phyloP scores from a whole-genome alignment of 2,797 vertebrate species.

The Macropus fuliginosus region DNA sequence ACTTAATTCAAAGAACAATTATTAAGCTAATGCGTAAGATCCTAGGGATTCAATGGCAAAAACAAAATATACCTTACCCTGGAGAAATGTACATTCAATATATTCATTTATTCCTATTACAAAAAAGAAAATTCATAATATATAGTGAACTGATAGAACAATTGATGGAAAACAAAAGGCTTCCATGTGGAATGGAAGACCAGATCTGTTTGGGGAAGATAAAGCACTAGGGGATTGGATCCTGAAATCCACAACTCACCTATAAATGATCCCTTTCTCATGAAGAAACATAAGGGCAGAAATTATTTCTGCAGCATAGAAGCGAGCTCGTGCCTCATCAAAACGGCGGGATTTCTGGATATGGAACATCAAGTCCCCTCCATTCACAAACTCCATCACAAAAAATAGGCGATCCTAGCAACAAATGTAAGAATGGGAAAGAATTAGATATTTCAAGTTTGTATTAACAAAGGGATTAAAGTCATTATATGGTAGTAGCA shows the following conservation, averaged over 20 bases:
- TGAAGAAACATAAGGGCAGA: conserved; percentile 98
- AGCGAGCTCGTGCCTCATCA: conserved; percentile 93
- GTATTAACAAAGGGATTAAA: background rate
- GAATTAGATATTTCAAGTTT: background rate
- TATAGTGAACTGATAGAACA: background rate
- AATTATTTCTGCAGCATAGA: conserved; percentile 97
- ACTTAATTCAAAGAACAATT: background rate
- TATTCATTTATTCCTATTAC: background rate
- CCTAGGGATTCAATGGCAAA: background rate
- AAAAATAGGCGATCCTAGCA: conserved; percentile 93
- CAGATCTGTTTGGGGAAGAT: background rate
- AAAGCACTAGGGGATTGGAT: background rate
- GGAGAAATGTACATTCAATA: background rate
- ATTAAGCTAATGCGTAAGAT: background rate
- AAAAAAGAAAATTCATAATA: background rate
- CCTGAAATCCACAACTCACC: conserved; percentile 85
- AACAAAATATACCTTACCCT: background rate
- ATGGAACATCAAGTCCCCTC: conserved; percentile 99
- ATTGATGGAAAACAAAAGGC: background rate
- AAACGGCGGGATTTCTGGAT: conserved; percentile 99
- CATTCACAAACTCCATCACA: conserved; percentile 99
- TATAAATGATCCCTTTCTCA: conserved; percentile 95
- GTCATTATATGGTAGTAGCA: fast-evolving
- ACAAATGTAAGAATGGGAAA: conserved; percentile 55
- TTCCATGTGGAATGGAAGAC: background rate